Conservation (phyloP, 2,888 invertebrate genomes). For the Cecidostiba fungosa region DNA sequence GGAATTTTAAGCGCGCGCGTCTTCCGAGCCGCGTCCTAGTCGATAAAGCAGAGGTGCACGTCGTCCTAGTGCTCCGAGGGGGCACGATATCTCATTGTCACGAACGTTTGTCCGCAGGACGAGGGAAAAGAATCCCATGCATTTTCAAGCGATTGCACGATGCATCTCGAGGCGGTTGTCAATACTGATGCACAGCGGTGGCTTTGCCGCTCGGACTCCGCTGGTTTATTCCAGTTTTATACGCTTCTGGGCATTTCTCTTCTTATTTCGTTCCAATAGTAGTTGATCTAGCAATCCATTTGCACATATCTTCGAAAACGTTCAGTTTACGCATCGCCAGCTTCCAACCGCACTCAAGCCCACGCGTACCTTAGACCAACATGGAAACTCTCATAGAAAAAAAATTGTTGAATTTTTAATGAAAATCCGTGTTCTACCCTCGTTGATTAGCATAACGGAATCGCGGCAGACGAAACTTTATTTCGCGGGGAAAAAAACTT, state of each 20-base stretch:
- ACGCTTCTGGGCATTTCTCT: not conserved
- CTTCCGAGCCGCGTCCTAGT: not conserved
- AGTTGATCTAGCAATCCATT: too few relatives aligned
- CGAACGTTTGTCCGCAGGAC: not conserved
- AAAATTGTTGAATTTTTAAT: conserved; percentile 27
- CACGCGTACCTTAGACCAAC: too few relatives aligned
- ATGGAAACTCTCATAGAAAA: too few relatives aligned
- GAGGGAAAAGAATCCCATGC: not conserved
- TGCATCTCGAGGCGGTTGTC: not conserved
- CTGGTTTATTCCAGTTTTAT: not conserved
- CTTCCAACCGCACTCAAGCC: too few relatives aligned
- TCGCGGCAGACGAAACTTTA: not conserved
- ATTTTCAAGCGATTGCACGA: conserved; percentile 22
- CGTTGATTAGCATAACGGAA: conserved; percentile 45
- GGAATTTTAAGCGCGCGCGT: conserved; percentile 26
- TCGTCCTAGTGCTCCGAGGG: conserved; percentile 23
- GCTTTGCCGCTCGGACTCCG: too few relatives aligned
- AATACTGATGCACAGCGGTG: not conserved
- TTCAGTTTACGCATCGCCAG: too few relatives aligned
- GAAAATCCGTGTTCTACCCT: conserved; percentile 26
- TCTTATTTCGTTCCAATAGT: too few relatives aligned
- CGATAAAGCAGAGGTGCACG: conserved; percentile 12
- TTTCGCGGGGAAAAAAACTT: conserved; percentile 2
- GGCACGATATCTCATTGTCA: conserved; percentile 45
- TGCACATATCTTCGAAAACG: too few relatives aligned